Percentiles rank a stretch among this genome's conserved stretches.
These are phyloP conservation scores for Seriola rivoliana DNA, from an alignment of 2,113 vertebrate species.

Conservation along the genomic window DNA sequence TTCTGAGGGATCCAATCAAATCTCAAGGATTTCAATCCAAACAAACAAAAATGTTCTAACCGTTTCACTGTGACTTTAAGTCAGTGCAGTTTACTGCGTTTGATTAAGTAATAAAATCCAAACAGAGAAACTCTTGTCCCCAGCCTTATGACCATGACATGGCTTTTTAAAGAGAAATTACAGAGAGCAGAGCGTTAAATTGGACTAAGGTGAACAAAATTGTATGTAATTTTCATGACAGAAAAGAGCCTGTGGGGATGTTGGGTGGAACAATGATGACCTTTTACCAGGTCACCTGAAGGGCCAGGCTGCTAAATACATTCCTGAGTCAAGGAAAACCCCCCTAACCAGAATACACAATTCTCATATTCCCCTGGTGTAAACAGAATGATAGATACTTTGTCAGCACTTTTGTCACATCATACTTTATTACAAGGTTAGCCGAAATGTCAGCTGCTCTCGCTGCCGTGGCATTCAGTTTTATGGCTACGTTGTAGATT, in stretches of 20 bases:
- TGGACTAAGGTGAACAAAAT: conserved; percentile 17
- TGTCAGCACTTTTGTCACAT: conserved; percentile 65
- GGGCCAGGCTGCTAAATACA: conserved; percentile 25
- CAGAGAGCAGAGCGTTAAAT: conserved; percentile 3
- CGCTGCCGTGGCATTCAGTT: conserved; percentile 54
- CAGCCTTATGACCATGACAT: not conserved
- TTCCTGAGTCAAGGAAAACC: conserved; percentile 30
- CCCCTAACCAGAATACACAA: conserved; percentile 46
- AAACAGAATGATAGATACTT: conserved; percentile 66
- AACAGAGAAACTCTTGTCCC: not conserved
- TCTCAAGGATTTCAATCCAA: not conserved
- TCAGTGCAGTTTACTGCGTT: not conserved
- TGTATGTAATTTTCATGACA: conserved; percentile 43
- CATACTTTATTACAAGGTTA: conserved; percentile 76
- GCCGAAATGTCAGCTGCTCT: conserved; percentile 68
- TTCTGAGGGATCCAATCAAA: not conserved
- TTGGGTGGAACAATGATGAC: conserved; percentile 19
- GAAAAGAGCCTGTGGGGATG: conserved; percentile 28
- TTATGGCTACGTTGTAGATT: conserved; percentile 57
- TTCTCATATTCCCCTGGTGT: conserved; percentile 56
- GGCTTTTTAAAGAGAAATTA: conserved; percentile 2
- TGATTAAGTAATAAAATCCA: not conserved
- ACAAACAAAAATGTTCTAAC: not conserved
- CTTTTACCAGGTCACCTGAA: conserved; percentile 50
- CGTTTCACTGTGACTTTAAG: not conserved